A percentile compares a stretch with the other conserved stretches of the same genome.
These are phyloP conservation scores for Tonatia bakeri DNA, from an alignment of 2,113 vertebrate genomes.

Conservation along the genomic window DNA sequence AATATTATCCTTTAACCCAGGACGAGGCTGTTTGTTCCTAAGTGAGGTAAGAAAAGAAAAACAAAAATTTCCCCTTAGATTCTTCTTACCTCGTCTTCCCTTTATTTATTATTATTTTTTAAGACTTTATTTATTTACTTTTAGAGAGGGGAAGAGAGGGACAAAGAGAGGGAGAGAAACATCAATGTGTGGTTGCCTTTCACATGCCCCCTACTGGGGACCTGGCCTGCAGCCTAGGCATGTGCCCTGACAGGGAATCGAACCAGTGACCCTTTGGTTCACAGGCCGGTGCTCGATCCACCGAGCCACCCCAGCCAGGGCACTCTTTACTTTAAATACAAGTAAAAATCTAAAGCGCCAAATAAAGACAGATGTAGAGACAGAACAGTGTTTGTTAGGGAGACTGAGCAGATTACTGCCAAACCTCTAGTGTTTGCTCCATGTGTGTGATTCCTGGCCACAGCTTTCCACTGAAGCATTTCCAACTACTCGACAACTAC, in stretches of 20 bases:
- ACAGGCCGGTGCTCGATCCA: no score
- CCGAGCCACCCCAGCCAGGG: no score
- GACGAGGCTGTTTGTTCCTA: not conserved
- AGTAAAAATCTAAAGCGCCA: not conserved
- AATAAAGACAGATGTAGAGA: not conserved
- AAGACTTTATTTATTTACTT: no score
- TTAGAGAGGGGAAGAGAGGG: no score
- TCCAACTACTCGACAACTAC: rapidly evolving
- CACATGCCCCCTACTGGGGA: no score
- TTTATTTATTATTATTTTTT: not conserved
- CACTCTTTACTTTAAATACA: not conserved
- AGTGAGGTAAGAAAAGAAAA: not conserved
- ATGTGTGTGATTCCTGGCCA: not conserved
- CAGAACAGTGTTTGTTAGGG: not conserved
- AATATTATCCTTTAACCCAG: not conserved
- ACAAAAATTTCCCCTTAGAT: not conserved
- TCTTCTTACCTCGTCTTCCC: not conserved
- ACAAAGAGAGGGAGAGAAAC: no score
- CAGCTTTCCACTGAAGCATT: no score
- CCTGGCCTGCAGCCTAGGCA: no score
- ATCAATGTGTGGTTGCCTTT: no score
- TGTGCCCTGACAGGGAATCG: no score
- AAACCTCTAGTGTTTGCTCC: rapidly evolving
- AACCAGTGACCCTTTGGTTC: no score
- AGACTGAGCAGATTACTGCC: not conserved